Percentiles rank a stretch among this genome's conserved stretches.
Evolutionary conservation across 2,797 vertebrate species (phyloP).

Genomic region (Darevskia mixta): DNA sequence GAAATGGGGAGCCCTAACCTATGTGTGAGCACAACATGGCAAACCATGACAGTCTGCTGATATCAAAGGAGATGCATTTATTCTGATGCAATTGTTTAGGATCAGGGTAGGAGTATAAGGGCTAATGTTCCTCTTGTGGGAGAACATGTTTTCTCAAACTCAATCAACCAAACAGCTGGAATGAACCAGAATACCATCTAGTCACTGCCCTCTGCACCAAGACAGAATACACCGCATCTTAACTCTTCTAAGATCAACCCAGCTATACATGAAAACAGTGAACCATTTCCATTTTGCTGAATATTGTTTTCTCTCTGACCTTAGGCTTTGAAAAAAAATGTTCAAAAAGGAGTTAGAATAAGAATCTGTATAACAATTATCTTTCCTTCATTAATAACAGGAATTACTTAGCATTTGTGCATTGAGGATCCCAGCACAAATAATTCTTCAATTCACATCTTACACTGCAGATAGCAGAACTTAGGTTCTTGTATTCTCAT

Average conservation of each 20-base stretch:
- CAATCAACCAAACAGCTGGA: neutral
- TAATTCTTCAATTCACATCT: neutral
- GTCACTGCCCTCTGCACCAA: neutral
- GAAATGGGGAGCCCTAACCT: neutral
- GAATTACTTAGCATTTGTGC: neutral
- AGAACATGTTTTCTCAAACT: neutral
- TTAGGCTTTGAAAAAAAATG: neutral
- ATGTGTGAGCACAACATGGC: neutral
- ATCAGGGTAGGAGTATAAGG: neutral
- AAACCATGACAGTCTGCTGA: neutral
- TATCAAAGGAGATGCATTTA: neutral
- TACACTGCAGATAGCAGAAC: neutral
- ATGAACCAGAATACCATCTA: neutral
- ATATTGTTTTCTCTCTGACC: neutral
- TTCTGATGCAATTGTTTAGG: neutral
- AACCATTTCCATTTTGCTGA: neutral
- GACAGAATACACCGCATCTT: neutral
- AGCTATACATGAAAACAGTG: neutral
- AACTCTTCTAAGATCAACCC: neutral
- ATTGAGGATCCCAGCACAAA: neutral
- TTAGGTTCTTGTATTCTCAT: neutral
- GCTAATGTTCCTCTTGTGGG: neutral
- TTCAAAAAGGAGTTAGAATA: neutral
- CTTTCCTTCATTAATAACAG: neutral
- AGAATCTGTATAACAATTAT: neutral